Base-by-base conservation (phyloP, 2,113 vertebrate genomes). In the Acinonyx jubatus region DNA sequence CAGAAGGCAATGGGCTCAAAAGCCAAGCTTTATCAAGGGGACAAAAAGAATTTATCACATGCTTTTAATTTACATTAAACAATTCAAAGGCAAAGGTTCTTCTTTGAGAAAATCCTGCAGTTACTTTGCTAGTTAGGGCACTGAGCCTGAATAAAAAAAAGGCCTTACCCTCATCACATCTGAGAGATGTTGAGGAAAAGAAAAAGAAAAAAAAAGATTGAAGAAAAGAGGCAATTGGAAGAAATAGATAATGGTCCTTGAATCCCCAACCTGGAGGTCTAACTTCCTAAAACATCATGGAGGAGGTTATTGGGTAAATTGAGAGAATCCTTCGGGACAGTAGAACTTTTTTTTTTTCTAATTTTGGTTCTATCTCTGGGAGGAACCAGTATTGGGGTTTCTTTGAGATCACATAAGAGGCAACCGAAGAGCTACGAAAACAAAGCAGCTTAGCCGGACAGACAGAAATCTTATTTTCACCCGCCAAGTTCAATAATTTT, bases 161-260 rank as follows among this genome's bases (percentile, higher is more conserved):
- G 9, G 19, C 0, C 1, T 25, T 6, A 48, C 5, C 4, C 2
- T 82, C 11, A 89, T 81, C 16, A 78, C n/a, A 61, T 12, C 18
- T 33, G 14, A 66, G 21, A 4, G 1, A 52, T 86, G 13, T 0
- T 38, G 10, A 5, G 4, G 11, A 48, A 57, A 94, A 63, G 21
- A 41, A 86, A 91, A 31, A 38, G 36, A 38, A 38, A 91, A 19
- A 33, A 31, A 91, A 25, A 14, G 27, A 23, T 73, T 2, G 8
- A 52, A 65, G 16, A 90, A 82, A 78, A 48, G 7, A 95, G 12
- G 7, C 0, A 29, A 38, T 19, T 74, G n/a, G 19, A 74, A 23
- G 11, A 91, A 7, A 79, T 0, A 38, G 6, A 19, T 0, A 65
- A 8, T 16, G 45, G 16, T 68, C 10, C 7, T 0, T 5, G 1